Evolutionary conservation across 2,113 vertebrate genomes (phyloP).

Genomic region (Bathybates hornii): DNA sequence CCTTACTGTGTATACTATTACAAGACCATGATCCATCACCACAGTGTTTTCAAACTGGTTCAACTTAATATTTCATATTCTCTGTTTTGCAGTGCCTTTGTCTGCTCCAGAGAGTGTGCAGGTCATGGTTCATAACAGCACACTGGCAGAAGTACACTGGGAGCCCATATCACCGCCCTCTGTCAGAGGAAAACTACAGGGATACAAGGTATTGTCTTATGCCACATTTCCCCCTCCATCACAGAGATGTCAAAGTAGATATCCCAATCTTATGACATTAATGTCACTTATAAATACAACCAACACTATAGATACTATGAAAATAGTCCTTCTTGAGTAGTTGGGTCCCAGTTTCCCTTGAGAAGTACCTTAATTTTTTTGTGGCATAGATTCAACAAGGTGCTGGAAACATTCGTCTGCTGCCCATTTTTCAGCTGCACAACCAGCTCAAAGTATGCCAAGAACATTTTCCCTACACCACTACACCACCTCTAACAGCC

Average conservation of each 20-base stretch:
- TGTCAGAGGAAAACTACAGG: conserved; percentile 83
- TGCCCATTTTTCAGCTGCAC: not conserved
- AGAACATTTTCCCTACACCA: fast-evolving
- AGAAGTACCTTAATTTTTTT: not conserved
- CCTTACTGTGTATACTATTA: not conserved
- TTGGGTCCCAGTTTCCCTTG: not conserved
- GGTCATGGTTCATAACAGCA: conserved; percentile 83
- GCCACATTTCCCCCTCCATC: not conserved
- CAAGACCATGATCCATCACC: not conserved
- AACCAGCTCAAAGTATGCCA: not conserved
- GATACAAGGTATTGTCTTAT: conserved; percentile 79
- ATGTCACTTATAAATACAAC: not conserved
- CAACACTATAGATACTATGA: not conserved
- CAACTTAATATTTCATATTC: not conserved
- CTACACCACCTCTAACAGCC: not conserved
- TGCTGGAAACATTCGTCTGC: not conserved
- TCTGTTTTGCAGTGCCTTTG: conserved; percentile 77
- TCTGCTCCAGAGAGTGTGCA: conserved; percentile 80
- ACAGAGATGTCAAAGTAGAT: not conserved
- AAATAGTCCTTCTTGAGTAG: not conserved
- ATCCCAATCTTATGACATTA: fast-evolving
- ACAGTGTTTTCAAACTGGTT: not conserved
- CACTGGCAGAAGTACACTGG: conserved; percentile 88
- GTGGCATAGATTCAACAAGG: not conserved
- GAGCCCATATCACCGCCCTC: conserved; percentile 77